Base-by-base conservation (phyloP, 2,797 vertebrate genomes). In the Halcyon leucocephala region DNA sequence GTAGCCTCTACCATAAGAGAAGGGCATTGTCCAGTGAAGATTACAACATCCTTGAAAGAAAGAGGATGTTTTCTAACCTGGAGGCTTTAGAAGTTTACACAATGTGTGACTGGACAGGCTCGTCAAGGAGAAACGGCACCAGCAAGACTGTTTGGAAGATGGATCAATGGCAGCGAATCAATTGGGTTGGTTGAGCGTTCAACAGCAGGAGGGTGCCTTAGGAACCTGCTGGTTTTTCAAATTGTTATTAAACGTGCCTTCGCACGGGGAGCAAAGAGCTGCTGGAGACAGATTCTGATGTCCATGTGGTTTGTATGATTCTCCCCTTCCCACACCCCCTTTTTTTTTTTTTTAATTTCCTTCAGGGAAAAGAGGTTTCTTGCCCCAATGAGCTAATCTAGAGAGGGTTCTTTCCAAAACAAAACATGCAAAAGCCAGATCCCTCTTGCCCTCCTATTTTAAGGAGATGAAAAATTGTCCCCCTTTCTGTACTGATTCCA, bases 341-440 rank as follows among this genome's bases (percentile, higher is more conserved):
- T 64, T 87, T 82, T 48, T 77, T 12, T 87, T 52, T 15, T 28
- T 86, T 57, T 69, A 12, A 14, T 86, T 90, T 74, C 29, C 77
- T 90, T 95, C 7, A 49, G 41, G 79, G 82, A 91, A 91, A 94
- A 91, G 64, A 94, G 79, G 52, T 88, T 85, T 91, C 82, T 94
- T 88, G 82, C 77, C 88, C 94, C 93, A 95, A 58, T 49, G 93
- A 93, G 94, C 95, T 96, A 93, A 97, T 96, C 96, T 97, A 97
- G 96, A 97, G 96, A 95, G 96, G 95, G 96, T 96, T 97, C 95
- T 96, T 96, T 97, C 95, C 82, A 91, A 97, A 97, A 90, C 73
- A 96, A 95, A 95, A 93, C 96, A 97, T 97, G 96, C 96, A 96
- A 77, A 96, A 94, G 95, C 94, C 93, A 95, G 95, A 97, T 95